Percentiles rank a stretch among this genome's conserved stretches.
phyloP scores from a whole-genome alignment of 2,888 invertebrate species.

The Phyllotreta cruciferae region DNA sequence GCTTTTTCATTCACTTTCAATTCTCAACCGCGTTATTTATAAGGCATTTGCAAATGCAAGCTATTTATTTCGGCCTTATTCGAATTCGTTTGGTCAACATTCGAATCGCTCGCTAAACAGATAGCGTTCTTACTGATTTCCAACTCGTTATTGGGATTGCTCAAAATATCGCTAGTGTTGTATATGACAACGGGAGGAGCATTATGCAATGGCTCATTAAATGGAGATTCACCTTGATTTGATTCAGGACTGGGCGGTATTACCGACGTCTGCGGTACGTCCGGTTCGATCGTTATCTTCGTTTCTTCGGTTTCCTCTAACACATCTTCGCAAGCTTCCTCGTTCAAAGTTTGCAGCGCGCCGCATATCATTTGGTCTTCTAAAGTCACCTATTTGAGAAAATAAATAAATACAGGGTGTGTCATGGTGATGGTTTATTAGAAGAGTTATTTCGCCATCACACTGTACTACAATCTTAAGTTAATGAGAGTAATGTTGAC shows the following conservation, averaged over 20 bases:
- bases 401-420: neutral
- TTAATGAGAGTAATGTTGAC: conserved; percentile 42
- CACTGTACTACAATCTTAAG: too few relatives aligned
- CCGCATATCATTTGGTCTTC: conserved; percentile 97
- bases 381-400: conserved; percentile 75
- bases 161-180: conserved; percentile 23
- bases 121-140: conserved; percentile 13
- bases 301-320: conserved; percentile 67
- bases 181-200: neutral
- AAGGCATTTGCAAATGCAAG: neutral
- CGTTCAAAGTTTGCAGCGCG: conserved; percentile 88
- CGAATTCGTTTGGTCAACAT: neutral
- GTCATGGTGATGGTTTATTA: neutral
- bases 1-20: too few relatives aligned
- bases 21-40: too few relatives aligned
- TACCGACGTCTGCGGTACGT: conserved; percentile 57
- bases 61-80: neutral
- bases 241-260: conserved; percentile 59
- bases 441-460: too few relatives aligned
- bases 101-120: conserved; percentile 3
- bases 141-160: conserved; percentile 15
- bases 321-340: conserved; percentile 92
- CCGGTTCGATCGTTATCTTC: conserved; percentile 50
- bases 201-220: conserved; percentile 22
- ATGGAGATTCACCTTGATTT: conserved; percentile 57